phyloP scores from a whole-genome alignment of 2,888 invertebrate species.

The Ptychoptera contaminata region DNA sequence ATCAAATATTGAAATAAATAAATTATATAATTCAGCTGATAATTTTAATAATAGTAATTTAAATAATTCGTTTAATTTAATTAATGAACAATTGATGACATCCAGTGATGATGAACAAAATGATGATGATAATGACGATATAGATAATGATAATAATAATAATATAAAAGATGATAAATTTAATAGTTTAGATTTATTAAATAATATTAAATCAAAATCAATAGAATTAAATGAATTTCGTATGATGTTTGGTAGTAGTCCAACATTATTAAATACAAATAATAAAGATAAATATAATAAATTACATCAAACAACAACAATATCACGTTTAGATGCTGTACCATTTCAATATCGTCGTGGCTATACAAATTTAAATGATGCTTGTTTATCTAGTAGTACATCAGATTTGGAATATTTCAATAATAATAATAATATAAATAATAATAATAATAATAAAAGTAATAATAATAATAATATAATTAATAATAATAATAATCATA shows the following conservation, averaged over 20 bases:
- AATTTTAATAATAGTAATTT: neutral
- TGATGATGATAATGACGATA: conserved; percentile 7
- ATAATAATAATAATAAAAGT: neutral
- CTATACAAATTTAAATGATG: conserved; percentile 15
- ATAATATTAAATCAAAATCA: conserved; percentile 12
- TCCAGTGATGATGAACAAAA: conserved; percentile 11
- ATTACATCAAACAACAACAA: conserved; percentile 11
- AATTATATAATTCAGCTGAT: conserved; percentile 8
- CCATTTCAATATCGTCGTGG: conserved; percentile 15
- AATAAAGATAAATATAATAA: conserved; percentile 5
- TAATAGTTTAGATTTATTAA: too few species aligned
- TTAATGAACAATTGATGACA: conserved; percentile 10
- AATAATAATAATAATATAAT: too few species aligned
- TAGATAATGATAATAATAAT: neutral
- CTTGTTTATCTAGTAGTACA: conserved; percentile 13
- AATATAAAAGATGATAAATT: neutral
- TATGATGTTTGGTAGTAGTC: conserved; percentile 14
- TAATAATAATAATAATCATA: neutral
- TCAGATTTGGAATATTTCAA: conserved; percentile 13
- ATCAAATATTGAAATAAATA: conserved; percentile 13
- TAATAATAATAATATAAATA: conserved; percentile 4
- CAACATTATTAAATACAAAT: conserved; percentile 12
- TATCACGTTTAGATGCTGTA: conserved; percentile 13
- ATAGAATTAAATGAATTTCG: conserved; percentile 13
- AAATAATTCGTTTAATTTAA: conserved; percentile 11